Base-by-base conservation (phyloP, 2,888 invertebrate genomes). In the Ceramica pisi region DNA sequence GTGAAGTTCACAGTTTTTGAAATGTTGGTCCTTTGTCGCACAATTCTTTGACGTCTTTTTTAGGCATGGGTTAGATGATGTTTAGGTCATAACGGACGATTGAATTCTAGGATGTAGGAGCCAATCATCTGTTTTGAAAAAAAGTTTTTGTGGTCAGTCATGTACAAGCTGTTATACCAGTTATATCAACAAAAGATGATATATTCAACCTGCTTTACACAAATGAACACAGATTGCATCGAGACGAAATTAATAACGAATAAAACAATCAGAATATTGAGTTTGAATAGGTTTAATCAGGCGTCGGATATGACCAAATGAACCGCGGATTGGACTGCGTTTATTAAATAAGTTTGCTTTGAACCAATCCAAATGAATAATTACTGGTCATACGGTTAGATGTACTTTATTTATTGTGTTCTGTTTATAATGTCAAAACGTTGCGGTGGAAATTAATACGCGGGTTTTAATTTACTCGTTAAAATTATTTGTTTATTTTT, bases 281-380 rank as follows among this genome's bases (percentile, higher is more conserved):
- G 75, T 80, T 73, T 82, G 80, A 85, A 86, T 84, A 84, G 71
- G 84, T 82, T 86, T 88, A 89, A 89, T 88, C 85, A 87, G 83
- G 80, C 86, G 72, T 84, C 55, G 78, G 60, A 83, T 88, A 80
- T 82, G 85, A 87, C 79, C 84, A 86, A 90, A 90, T 89, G 84
- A 89, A 87, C 89, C 85, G 80, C 78, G 67, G 78, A 78, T 82
- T 74, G 69, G 71, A 72, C 70, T 77, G 84, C 78, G 82, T 82
- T 80, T 88, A 84, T 87, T 85, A 82, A 86, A 87, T 82, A 80
- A 83, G 81, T 87, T 89, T 85, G 84, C 81, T 86, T 86, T 89
- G 81, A 83, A 85, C 80, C 80, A 84, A 84, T 86, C 65, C 79
- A 81, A 87, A 83, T 85, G 83, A 85, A 86, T 87, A 80, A 86